Evolutionary conservation across 2,888 invertebrate species (phyloP), one percentile per base, ranked within the genome.

Genomic region (Cephus spinipes): DNA sequence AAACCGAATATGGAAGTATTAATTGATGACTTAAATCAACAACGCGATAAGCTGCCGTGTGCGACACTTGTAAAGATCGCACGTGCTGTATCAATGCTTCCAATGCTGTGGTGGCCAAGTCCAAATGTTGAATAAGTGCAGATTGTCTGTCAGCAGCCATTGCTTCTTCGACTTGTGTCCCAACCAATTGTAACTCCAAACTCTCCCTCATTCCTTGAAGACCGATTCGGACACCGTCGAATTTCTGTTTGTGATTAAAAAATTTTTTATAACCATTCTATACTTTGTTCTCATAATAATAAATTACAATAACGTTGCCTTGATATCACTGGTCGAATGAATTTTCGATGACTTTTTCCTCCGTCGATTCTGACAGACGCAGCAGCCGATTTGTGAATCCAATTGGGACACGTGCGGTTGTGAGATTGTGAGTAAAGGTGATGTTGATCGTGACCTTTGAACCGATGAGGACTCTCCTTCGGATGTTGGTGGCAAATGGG

Each of bases 151-250:
- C 85, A 34, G 83, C 84, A 3, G 83, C 83, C 12, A 85, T 40
- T 55, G 85, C 79, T 32, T 87, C 85, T 74, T 86, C 82, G 4
- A 87, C 83, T 80, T 87, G 83, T 74, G 80, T 84, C 31, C 80
- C 83, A 73, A 82, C 81, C 33, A 87, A 77, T 35, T 83, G 80
- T 32, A 85, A 40, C 68, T 83, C 83, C 76, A 86, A 77, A 73
- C 80, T 83, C 31, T 83, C 83, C 33, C 82, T 76, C 71, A 82
- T 79, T 76, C 80, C 78, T 30, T 79, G 80, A 12, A 79, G 76
- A 36, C 78, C 80, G 30, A 73, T 15, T 32, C 68, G 9, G 12
- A 69, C 32, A 23, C 35, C 71, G 68, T n/a, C 76, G 11, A 32
- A 73, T 73, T 76, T 78, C 78, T 76, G 78, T 32, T 11, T 71